Conservation (phyloP, 2,113 vertebrate genomes). For the Cynopterus brachyotis region DNA sequence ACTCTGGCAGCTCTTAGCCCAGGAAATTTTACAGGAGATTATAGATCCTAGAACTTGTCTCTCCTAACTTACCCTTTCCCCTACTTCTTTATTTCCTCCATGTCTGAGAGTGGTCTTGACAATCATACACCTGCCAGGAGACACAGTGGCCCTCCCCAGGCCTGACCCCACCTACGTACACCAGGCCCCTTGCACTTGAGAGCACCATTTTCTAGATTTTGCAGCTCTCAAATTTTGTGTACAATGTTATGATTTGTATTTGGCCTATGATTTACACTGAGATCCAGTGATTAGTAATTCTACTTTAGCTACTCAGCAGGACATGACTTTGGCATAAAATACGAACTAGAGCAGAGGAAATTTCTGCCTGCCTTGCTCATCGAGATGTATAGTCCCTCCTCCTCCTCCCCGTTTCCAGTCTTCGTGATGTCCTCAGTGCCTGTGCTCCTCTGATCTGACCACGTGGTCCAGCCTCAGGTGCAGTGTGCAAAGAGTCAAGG, state of each 20-base stretch:
- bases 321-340: background rate
- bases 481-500: background rate
- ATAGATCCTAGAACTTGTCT: background rate
- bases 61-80: background rate
- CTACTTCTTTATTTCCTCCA: background rate
- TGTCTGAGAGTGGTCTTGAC: background rate
- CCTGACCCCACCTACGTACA: background rate
- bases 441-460: background rate
- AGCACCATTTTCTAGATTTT: background rate
- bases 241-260: background rate
- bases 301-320: background rate
- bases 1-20: background rate
- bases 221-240: background rate
- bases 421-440: fast-evolving
- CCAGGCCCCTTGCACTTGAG: background rate
- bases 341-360: background rate
- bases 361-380: background rate
- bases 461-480: background rate
- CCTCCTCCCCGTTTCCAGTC: background rate
- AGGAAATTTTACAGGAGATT: background rate
- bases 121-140: background rate
- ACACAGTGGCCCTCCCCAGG: fast-evolving
- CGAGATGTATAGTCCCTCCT: background rate
- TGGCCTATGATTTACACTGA: background rate
- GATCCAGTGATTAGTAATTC: background rate